A percentile compares a stretch with the other conserved stretches of the same genome.
Conservation (phyloP, 1,140 invertebrate species). For the Papilio machaon region DNA sequence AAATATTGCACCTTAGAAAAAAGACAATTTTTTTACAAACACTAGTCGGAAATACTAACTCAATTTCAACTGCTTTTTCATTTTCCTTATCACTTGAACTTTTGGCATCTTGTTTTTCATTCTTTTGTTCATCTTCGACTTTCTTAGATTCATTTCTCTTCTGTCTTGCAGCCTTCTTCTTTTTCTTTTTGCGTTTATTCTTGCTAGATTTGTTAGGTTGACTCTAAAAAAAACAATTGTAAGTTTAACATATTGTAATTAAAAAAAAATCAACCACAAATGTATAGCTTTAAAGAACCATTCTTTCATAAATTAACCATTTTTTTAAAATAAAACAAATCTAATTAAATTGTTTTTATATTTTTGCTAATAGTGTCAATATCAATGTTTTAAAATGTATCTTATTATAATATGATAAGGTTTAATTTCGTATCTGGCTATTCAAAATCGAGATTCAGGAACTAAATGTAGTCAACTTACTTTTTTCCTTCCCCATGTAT, state of each 20-base stretch:
- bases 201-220: slow-evolving; percentile 83
- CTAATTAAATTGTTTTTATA: no score
- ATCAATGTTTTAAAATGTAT: neutral
- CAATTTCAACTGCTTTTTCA: slow-evolving; percentile 70
- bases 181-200: slow-evolving; percentile 88
- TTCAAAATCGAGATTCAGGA: neutral
- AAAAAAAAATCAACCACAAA: neutral
- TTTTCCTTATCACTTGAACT: slow-evolving; percentile 74
- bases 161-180: slow-evolving; percentile 85
- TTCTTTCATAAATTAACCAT: no score
- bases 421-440: neutral
- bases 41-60: slow-evolving; percentile 56
- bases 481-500: neutral
- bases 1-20: no score
- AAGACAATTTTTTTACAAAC: neutral
- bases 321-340: no score
- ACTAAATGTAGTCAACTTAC: neutral
- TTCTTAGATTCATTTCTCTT: slow-evolving; percentile 69
- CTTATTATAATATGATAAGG: neutral
- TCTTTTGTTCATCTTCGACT: slow-evolving; percentile 52
- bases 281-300: no score
- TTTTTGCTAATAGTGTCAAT: neutral
- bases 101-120: slow-evolving; percentile 51
- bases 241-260: neutral
- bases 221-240: slow-evolving; percentile 44